Evolutionary conservation across 2,797 vertebrate species (phyloP), one percentile per base, ranked within the genome.

Genomic region (Leuciscus waleckii): DNA sequence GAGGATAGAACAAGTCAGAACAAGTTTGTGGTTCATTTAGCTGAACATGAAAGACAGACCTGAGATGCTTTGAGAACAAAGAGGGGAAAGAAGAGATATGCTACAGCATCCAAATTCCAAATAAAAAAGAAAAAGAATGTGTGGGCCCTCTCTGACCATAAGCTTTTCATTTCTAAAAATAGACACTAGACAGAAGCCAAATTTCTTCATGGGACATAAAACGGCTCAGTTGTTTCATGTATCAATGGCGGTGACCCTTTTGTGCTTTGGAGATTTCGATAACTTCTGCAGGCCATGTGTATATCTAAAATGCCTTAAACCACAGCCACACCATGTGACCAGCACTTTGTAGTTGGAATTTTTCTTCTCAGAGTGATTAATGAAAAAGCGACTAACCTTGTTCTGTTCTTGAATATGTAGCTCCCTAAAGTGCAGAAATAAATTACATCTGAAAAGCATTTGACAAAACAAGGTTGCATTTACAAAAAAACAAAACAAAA

Each of bases 271-370:
- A 83, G 35, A 92, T 85, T 89, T 89, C 49, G 41, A 85, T 19
- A 78, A 86, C 87, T 86, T 92, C 90, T 90, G 89, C 85, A 87
- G 81, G 51, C 77, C 83, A 81, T 85, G 84, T 80, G 81, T 85
- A 14, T 17, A 63, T 41, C 32, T 58, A 49, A 84, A 83, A 87
- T 82, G 79, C 86, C 74, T 32, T 63, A 88, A 90, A 91, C 78
- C 84, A 78, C 41, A 65, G 56, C 19, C 51, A 63, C 41, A 54
- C 11, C 68, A 76, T 39, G 32, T 49, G 7, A 75, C 70, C 56
- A n/a, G 49, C 35, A 51, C 65, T 69, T 21, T 81, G 32, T 39
- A 54, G 46, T 43, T 71, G 11, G 2, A 11, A 37, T 63, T 32
- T 71, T 71, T 32, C 26, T 63, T 21, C 2, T 77, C 6, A 5